Evolutionary conservation across 1,140 invertebrate species (phyloP), one percentile per base, ranked within the genome.

Genomic region (Lethrus apterus): DNA sequence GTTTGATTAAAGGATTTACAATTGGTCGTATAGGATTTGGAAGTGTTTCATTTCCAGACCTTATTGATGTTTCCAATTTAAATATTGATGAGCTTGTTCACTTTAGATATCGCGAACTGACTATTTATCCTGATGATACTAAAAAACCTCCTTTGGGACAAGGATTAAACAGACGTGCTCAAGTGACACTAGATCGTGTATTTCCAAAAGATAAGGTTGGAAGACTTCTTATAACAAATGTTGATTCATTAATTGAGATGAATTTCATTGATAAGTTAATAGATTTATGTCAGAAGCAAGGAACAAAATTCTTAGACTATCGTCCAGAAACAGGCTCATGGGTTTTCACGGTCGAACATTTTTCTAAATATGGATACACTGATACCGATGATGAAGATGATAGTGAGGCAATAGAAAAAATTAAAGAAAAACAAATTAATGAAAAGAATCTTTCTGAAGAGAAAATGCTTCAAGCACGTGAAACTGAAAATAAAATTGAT

Each of bases 341-440:
- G 95, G 92, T 86, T 20, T 91, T 88, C 56, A 83, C 86, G 64
- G 92, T 95, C 17, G 84, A 93, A 50, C 94, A 98, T 70, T 98
- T 98, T 67, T 95, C 93, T 1, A 97, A 97, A 64, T 98, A 98
- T 68, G 92, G 90, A 2, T 69, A 96, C 4, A 83, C 84, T 44
- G 93, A 95, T 58, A 88, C 85, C 0, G 90, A 94, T 60, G 89
- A 93, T 50, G 90, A 92, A 26, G 83, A 85, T 19, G 36, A 34
- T 11, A 34, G 4, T 29, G 11, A 29, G 24, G 11, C 9, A 8
- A 11, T 11, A 29, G 11, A 29, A 8, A 29, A 11, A 9, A 9
- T 11, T 8, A 9, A 29, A 11, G 11, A 29, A 29, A 9, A 29
- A 29, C 24, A 29, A 29, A 8, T 29, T 29, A 29, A 31, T 11